Percentiles rank a stretch among this genome's conserved stretches.
Conservation (phyloP, 2,797 vertebrate genomes). For the Graptemys geographica region DNA sequence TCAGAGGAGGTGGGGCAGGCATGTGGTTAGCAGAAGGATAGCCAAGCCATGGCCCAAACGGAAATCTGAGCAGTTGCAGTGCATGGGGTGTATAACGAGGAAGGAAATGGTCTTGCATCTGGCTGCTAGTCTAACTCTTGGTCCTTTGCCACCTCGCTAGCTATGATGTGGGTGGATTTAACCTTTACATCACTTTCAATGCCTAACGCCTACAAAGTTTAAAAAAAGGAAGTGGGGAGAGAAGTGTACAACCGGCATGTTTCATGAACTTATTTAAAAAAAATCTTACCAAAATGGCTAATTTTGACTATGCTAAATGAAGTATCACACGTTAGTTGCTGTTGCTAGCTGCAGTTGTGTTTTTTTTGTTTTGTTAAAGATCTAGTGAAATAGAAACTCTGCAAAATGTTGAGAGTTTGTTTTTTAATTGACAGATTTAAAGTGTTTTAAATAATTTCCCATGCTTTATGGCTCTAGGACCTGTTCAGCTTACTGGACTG, state of each 20-base stretch:
- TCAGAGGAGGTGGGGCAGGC: neutral
- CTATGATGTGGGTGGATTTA: constrained; percentile 38
- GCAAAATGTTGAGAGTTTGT: neutral
- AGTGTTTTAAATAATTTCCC: neutral
- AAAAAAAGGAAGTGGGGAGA: neutral
- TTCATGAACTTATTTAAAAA: neutral
- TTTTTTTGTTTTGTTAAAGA: neutral
- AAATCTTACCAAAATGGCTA: neutral
- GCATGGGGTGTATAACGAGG: constrained; percentile 22
- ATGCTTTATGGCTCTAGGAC: neutral
- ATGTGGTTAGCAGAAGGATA: constrained; percentile 23
- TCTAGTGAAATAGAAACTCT: neutral
- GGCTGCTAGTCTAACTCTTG: constrained; percentile 29
- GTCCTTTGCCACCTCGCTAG: constrained; percentile 37
- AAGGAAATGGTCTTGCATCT: constrained; percentile 60
- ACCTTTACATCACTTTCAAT: constrained; percentile 8
- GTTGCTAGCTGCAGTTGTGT: neutral
- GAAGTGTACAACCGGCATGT: neutral
- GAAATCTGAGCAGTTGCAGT: constrained; percentile 37
- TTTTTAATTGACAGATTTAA: neutral
- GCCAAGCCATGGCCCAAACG: constrained; percentile 17
- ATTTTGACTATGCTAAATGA: neutral
- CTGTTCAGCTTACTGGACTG: neutral
- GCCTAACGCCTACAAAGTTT: neutral
- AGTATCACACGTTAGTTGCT: neutral